Base-by-base conservation (phyloP, 2,888 invertebrate genomes). In the Cryptosula pallasiana region DNA sequence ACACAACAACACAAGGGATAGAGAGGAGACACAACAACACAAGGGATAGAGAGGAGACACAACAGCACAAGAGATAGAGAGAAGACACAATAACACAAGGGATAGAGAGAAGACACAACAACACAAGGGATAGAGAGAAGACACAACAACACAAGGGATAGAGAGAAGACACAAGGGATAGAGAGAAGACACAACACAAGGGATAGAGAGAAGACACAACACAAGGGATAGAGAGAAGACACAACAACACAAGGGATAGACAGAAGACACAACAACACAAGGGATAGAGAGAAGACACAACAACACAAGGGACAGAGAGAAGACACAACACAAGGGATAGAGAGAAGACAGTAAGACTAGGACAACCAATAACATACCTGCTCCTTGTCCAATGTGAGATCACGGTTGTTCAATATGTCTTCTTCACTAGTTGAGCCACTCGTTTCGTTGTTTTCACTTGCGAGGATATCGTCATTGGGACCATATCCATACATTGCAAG, bases 401-500 rank as follows among this genome's bases (percentile, higher is more conserved):
- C 85, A 71, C 84, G 83, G 74, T 83, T 85, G 58, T 83, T 83
- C n/a, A 84, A 78, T 57, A 83, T 83, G 75, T 85, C 85, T 73
- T 86, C 86, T 74, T 85, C 85, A 71, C 83, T 82, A 75, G 13
- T 63, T 32, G 63, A 63, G 27, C 34, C 63, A 29, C 32, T 5
- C 9, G 63, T 29, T 1, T 32, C 2, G 63, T 63, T 63, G 5
- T 27, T 32, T 3, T 20, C 9, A 32, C 9, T 27, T 29, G 13
- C 32, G 13, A 13, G 13, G 13, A 1, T 34, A 5, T 57, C 57
- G 5, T 13, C 5, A 23, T 57, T 29, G 1, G 74, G 74, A 27
- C 77, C 75, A 72, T 90, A 92, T 76, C 92, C 92, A 86, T 97
- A 97, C 85, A 95, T 89, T 16, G 94, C 93, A 79, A 97, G 87